Evolutionary conservation across 2,888 invertebrate genomes (phyloP).

Genomic region (Didymodactylos carnosus): DNA sequence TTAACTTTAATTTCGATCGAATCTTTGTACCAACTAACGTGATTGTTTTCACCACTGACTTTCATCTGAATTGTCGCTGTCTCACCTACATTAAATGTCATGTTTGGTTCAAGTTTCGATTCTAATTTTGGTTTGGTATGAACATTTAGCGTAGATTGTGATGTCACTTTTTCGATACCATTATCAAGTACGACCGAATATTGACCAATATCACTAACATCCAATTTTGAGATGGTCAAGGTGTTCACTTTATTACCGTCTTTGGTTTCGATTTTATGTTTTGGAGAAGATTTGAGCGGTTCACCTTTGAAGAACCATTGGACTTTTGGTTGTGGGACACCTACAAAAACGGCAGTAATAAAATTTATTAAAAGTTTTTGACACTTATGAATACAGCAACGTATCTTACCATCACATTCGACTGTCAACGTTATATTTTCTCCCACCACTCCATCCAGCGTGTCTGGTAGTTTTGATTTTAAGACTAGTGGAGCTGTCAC

Average conservation of each 20-base stretch:
- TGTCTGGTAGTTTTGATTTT: neutral
- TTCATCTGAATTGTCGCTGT: neutral
- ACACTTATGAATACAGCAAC: too few species aligned
- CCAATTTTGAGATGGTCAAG: neutral
- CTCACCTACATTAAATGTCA: neutral
- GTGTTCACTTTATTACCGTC: neutral
- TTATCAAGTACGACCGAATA: neutral
- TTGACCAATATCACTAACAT: neutral
- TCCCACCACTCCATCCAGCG: neutral
- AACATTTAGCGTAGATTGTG: neutral
- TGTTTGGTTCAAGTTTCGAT: neutral
- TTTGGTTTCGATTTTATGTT: neutral
- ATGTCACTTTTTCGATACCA: neutral
- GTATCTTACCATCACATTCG: neutral
- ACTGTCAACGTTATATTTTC: neutral
- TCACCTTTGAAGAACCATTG: neutral
- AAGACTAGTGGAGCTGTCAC: neutral
- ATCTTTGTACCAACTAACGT: neutral
- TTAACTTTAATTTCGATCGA: neutral
- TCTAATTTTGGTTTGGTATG: neutral
- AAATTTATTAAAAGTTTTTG: too few species aligned
- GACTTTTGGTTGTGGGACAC: neutral
- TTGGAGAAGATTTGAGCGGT: neutral
- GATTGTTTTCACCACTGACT: neutral
- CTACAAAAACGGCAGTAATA: neutral